phyloP scores from a whole-genome alignment of 1,140 invertebrate genomes.

The Drosophila kanapiae region DNA sequence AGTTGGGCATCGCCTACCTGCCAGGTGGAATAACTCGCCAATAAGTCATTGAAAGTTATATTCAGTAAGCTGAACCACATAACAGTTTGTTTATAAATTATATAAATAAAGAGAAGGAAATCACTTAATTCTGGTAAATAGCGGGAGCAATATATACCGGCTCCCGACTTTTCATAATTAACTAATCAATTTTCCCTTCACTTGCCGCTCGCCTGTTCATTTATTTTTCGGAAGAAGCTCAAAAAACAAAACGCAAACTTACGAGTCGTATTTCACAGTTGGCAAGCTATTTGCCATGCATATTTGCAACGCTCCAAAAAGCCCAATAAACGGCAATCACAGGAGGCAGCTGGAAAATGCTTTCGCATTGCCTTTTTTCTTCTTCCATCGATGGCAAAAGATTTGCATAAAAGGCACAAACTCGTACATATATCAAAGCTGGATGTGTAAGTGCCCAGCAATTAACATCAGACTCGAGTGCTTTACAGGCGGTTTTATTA shows the following conservation, averaged over 20 bases:
- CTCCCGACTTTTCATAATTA: constrained; percentile 10
- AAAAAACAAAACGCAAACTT: constrained; percentile 52
- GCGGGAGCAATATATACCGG: background rate
- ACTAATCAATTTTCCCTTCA: constrained; percentile 34
- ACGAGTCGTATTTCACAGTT: constrained; percentile 45
- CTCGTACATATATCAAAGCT: constrained; percentile 2
- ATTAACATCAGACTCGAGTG: constrained; percentile 62
- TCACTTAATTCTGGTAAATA: background rate
- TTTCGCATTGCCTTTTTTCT: constrained; percentile 49
- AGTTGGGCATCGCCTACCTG: constrained; percentile 23
- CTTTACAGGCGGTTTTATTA: constrained; percentile 35
- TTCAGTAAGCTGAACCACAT: background rate
- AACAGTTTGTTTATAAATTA: background rate
- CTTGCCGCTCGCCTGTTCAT: background rate
- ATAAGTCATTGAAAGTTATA: constrained; percentile 8
- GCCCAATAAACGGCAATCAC: constrained; percentile 76
- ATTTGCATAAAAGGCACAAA: constrained; percentile 38
- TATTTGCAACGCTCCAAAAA: constrained; percentile 81
- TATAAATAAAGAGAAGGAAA: background rate
- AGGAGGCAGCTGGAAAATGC: constrained; percentile 60
- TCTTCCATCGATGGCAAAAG: constrained; percentile 33
- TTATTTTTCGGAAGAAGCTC: constrained; percentile 8
- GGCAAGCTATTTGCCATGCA: constrained; percentile 64
- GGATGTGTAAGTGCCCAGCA: constrained; percentile 43
- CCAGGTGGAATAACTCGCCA: constrained; percentile 6